These are phyloP conservation scores for Caenorhabditis wallacei DNA, from an alignment of 2,888 invertebrate species.

Conservation along the genomic window DNA sequence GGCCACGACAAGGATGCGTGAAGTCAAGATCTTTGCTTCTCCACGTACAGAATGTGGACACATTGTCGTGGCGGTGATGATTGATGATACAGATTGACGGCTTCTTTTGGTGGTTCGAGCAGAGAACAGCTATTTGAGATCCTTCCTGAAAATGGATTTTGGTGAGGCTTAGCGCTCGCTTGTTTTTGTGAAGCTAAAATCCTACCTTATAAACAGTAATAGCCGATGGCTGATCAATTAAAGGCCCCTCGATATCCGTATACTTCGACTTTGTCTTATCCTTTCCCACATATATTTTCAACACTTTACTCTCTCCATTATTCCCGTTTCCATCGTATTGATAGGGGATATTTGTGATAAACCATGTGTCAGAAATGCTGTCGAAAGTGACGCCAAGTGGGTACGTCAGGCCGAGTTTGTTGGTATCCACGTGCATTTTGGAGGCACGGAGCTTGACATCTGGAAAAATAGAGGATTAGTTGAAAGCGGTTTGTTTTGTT, in stretches of 20 bases:
- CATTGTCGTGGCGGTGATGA: not conserved
- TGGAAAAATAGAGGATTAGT: constrained; percentile 3
- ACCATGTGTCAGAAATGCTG: constrained; percentile 30
- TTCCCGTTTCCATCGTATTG: not conserved
- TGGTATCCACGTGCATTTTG: not conserved
- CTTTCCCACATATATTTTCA: constrained; percentile 31
- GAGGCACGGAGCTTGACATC: constrained; percentile 13
- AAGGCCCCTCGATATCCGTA: not conserved
- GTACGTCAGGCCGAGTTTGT: not conserved
- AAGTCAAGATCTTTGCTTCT: constrained; percentile 19
- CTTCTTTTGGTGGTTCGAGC: constrained; percentile 14
- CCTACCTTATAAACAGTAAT: constrained; percentile 40
- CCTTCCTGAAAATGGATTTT: constrained; percentile 45
- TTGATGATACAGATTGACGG: constrained; percentile 13
- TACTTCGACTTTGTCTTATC: not conserved
- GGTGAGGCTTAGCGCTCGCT: not conserved
- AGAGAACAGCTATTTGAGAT: constrained; percentile 52
- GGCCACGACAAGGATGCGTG: constrained; percentile 6
- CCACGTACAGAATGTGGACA: constrained; percentile 17
- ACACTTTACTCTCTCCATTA: constrained; percentile 28
- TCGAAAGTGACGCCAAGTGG: constrained; percentile 67
- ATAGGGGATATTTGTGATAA: constrained; percentile 22
- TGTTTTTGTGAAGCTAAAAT: not conserved
- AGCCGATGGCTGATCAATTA: constrained; percentile 20
- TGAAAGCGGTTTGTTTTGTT: not conserved